Conservation (phyloP, 2,797 vertebrate genomes). For the Oreortyx pictus region DNA sequence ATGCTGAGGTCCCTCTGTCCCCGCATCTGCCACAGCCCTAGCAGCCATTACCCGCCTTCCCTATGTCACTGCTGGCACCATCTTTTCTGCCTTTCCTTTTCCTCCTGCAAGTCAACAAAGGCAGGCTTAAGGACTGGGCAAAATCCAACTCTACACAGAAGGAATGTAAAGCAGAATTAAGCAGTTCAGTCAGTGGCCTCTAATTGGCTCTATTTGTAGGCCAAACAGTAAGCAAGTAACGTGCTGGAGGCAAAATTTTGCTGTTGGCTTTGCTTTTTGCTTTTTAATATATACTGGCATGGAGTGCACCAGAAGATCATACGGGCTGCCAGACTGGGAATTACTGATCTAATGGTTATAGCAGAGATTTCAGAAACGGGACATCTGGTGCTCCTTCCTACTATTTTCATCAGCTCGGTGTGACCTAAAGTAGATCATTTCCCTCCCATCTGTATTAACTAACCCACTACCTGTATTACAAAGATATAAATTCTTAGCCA, state of each 20-base stretch:
- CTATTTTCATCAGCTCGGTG: neutral
- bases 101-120: neutral
- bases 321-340: neutral
- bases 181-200: neutral
- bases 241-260: neutral
- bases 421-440: constrained; percentile 48
- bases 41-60: neutral
- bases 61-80: neutral
- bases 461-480: constrained; percentile 36
- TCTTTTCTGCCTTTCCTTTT: neutral
- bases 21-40: neutral
- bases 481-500: constrained; percentile 22
- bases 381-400: constrained; percentile 32
- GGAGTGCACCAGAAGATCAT: neutral
- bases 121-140: neutral
- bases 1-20: rapidly evolving
- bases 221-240: neutral
- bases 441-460: constrained; percentile 42
- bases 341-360: constrained; percentile 44
- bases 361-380: constrained; percentile 23
- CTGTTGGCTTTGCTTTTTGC: constrained; percentile 14
- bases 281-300: constrained; percentile 21
- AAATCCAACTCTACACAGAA: neutral
- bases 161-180: neutral
- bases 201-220: neutral